Evolutionary conservation across 1,140 invertebrate species (phyloP).

Genomic region (Parasteatoda tepidariorum): DNA sequence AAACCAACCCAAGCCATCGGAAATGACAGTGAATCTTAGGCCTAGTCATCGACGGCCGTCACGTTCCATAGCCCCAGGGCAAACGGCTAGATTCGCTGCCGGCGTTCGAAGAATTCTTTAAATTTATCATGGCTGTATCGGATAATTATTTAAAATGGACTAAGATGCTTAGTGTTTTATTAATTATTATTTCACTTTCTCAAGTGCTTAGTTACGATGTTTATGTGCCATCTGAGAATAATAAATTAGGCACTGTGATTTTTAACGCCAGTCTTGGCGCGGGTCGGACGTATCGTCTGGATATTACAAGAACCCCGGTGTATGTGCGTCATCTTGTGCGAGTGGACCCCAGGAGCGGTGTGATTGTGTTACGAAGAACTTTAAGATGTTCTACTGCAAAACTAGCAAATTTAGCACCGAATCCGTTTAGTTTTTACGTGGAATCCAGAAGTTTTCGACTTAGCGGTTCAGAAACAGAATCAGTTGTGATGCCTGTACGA

Average conservation of each 20-base stretch:
- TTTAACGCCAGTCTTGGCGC: conserved; percentile 64
- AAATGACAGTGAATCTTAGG: background rate
- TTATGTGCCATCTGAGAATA: conserved; percentile 33
- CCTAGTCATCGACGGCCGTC: conserved; percentile 8
- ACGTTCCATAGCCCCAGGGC: conserved; percentile 6
- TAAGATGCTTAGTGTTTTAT: background rate
- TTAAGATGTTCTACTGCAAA: conserved; percentile 83
- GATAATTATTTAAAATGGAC: background rate
- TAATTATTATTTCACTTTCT: background rate
- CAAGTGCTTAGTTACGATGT: conserved; percentile 35
- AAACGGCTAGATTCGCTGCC: background rate
- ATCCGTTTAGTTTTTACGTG: conserved; percentile 85
- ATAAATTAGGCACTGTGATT: conserved; percentile 62
- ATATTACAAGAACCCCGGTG: conserved; percentile 80
- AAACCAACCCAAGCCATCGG: conserved; percentile 21
- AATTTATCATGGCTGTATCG: background rate
- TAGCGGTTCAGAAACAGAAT: conserved; percentile 74
- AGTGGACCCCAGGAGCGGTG: conserved; percentile 79
- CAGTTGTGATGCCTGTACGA: conserved; percentile 81
- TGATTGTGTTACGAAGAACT: conserved; percentile 78
- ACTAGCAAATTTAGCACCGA: conserved; percentile 73
- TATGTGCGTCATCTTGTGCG: conserved; percentile 82
- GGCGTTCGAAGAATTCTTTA: conserved; percentile 2
- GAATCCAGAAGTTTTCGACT: conserved; percentile 75
- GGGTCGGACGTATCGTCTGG: conserved; percentile 75